These are phyloP conservation scores for Penaeus chinensis DNA, from an alignment of 1,140 invertebrate species.

Conservation along the genomic window DNA sequence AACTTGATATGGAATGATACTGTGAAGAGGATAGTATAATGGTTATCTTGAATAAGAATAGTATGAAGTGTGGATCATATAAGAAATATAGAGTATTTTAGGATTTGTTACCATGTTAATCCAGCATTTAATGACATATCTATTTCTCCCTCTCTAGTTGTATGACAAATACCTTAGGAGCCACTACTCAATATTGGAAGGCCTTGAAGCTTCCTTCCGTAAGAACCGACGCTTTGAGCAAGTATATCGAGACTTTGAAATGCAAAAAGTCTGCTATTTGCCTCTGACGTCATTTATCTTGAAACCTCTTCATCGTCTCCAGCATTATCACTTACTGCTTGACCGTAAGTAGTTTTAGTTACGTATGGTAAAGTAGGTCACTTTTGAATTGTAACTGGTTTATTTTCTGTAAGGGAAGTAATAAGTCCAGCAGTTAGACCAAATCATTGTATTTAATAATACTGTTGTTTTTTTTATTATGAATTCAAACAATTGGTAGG, in stretches of 20 bases:
- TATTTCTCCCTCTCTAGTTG: constrained; percentile 72
- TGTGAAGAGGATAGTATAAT: no score
- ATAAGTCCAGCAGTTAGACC: no score
- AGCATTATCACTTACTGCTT: constrained; percentile 87
- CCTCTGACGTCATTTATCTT: constrained; percentile 88
- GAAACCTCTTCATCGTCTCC: constrained; percentile 87
- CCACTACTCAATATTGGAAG: constrained; percentile 80
- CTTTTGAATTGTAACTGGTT: no score
- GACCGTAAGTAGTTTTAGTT: constrained; percentile 76
- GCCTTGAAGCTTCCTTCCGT: constrained; percentile 80
- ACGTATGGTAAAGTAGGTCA: neutral
- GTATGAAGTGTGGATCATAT: no score
- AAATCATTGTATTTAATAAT: no score
- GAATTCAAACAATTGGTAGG: no score
- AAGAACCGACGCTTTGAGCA: constrained; percentile 81
- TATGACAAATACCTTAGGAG: constrained; percentile 86
- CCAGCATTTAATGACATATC: neutral
- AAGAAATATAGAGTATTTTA: no score
- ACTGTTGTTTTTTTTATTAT: no score
- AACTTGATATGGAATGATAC: neutral
- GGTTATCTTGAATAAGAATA: no score
- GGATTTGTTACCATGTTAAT: no score
- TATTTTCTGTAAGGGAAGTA: no score
- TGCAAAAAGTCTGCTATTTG: constrained; percentile 86
- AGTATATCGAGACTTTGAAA: constrained; percentile 86